Evolutionary conservation across 2,888 invertebrate species (phyloP), one percentile per base, ranked within the genome.

Genomic region (Rugalucina vietnamica): DNA sequence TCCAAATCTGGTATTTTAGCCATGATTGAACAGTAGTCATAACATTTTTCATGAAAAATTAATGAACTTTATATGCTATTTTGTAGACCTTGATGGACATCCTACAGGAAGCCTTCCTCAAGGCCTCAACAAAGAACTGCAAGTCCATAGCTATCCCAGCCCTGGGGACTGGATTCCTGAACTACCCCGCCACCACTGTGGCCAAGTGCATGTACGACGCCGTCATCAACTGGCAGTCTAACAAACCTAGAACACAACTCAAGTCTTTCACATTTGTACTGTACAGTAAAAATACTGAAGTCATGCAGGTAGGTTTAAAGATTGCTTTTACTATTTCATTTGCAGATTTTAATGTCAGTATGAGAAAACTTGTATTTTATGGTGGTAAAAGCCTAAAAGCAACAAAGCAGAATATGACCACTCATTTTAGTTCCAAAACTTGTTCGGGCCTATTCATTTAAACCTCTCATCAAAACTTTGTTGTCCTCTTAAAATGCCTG

Each of bases 101-200:
- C 8, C 37, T 87, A 29, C 81, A 82, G 78, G 81, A 79, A 50
- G 87, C 81, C 29, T 82, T 89, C 57, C 85, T 87, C 37, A 77
- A 81, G 27, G 89, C 89, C 39, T 81, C 82, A 18, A 18, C 72
- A 1, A 86, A 85, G 37, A 79, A 83, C 12, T 83, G 83, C 54
- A 86, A 71, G 18, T 89, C 90, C 0, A 82, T 90, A 24, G 89
- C 89, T 18, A 84, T 90, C 10, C 89, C 90, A 43, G 89, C 89
- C 71, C 72, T 90, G 49, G 89, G 90, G 1, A 88, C 89, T 29
- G 90, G 90, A 1, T 88, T 83, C 78, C 84, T 88, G 21, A 88
- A 84, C 60, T 90, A 89, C 70, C 90, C 89, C 1, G 87, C 88
- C 32, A 74, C 73, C 14, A 83, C 79, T 32, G 82, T 88, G 5